Conservation (phyloP, 2,888 invertebrate genomes). For the Cheilosia pagana region DNA sequence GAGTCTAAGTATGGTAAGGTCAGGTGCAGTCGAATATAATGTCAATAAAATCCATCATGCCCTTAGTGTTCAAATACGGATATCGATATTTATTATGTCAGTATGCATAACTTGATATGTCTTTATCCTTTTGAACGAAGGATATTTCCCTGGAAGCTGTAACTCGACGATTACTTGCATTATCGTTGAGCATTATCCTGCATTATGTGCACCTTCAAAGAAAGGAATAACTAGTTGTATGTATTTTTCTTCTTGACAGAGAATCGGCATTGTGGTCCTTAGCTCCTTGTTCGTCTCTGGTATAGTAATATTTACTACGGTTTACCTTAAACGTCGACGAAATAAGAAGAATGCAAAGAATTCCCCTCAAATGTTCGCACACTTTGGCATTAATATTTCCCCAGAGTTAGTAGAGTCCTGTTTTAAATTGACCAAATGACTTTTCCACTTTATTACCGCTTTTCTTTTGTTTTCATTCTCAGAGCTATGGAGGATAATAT, state of each 20-base stretch:
- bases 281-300: slow-evolving; percentile 19
- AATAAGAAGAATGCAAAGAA: slow-evolving; percentile 39
- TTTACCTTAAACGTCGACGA: slow-evolving; percentile 37
- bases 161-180: too few species aligned
- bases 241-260: slow-evolving; percentile 14
- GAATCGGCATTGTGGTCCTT: slow-evolving; percentile 39
- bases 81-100: too few species aligned
- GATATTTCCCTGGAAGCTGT: too few species aligned
- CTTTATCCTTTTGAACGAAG: too few species aligned
- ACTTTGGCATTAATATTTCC: slow-evolving; percentile 51
- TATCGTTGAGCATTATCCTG: neutral
- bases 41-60: too few species aligned
- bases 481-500: slow-evolving; percentile 85
- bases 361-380: slow-evolving; percentile 37
- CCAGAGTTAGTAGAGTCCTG: slow-evolving; percentile 48
- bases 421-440: neutral
- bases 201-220: too few species aligned
- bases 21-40: neutral
- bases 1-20: slow-evolving; percentile 56
- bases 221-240: neutral
- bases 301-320: slow-evolving; percentile 20
- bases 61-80: too few species aligned
- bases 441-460: neutral
- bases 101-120: too few species aligned
- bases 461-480: slow-evolving; percentile 65